Evolutionary conservation across 2,888 invertebrate genomes (phyloP), one percentile per base, ranked within the genome.

Genomic region (Bugulina stolonifera): DNA sequence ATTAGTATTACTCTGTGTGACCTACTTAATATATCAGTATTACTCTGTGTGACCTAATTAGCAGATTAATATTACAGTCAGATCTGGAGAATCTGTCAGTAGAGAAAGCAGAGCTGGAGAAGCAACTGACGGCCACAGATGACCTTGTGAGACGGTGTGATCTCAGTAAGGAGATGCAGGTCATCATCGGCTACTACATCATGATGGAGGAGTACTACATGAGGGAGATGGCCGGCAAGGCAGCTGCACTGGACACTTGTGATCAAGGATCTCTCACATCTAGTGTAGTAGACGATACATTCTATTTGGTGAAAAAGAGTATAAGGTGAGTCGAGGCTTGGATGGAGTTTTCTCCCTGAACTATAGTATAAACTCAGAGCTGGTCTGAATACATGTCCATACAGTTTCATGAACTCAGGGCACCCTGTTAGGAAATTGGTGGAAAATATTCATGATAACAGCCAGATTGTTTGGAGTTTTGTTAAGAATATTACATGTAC

Each of bases 241-340:
- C 96, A 0, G 88, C 94, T 71, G 89, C 89, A 73, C 81, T 85
- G 81, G 85, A 86, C 76, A 74, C 74, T 1, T 76, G 79, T 58
- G 85, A 85, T 72, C 83, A 84, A 35, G 81, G 81, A n/a, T 79
- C 84, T 34, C 78, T 85, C 43, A 91, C 91, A 0, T 94, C 95
- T 1, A 95, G 93, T 77, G 91, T 99, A 87, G 92, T 98, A 0
- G 99, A 99, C 83, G 98, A 99, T 85, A 92, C 96, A 0, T 98
- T 98, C 86, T 99, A 94, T 83, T 94, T 99, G 76, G 90, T 97
- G 1, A 91, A 94, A 79, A 98, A 98, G 86, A 94, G 95, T 79
- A 91, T 97, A 71, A 88, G 91, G 92, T 90, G 81, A n/a, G n/a
- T n/a, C n/a, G n/a, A n/a, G n/a, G n/a, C n/a, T n/a, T n/a, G n/a